These are phyloP conservation scores for Chrysocyon brachyurus DNA, from an alignment of 2,797 vertebrate genomes.

Conservation along the genomic window DNA sequence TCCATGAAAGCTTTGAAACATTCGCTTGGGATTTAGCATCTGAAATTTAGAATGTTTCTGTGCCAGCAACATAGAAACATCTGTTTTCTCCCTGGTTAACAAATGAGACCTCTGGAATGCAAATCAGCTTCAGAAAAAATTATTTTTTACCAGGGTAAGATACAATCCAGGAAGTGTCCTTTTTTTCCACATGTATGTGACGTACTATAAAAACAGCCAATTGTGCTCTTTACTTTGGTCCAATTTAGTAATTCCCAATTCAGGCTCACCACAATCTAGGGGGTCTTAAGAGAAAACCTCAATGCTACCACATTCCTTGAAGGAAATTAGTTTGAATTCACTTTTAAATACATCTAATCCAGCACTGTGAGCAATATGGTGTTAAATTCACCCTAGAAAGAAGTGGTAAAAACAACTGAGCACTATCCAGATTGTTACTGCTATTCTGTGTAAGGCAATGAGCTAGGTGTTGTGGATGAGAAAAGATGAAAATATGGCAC, in stretches of 20 bases:
- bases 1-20: conserved; percentile 38
- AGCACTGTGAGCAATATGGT: neutral
- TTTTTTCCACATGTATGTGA: neutral
- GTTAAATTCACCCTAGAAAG: neutral
- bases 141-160: neutral
- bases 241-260: conserved; percentile 27
- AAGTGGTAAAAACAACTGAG: neutral
- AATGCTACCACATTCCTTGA: neutral
- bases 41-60: conserved; percentile 53
- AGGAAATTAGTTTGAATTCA: conserved; percentile 35
- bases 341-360: neutral
- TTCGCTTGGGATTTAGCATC: conserved; percentile 41
- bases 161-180: neutral
- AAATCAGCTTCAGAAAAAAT: conserved; percentile 23
- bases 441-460: neutral
- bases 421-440: neutral
- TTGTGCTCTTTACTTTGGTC: neutral
- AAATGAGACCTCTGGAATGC: neutral
- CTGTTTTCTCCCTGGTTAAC: neutral
- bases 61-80: conserved; percentile 14
- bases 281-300: conserved; percentile 34
- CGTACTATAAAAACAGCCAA: conserved; percentile 16
- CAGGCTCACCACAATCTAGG: neutral
- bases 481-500: neutral
- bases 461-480: neutral